phyloP scores from a whole-genome alignment of 2,888 invertebrate genomes.

The Acheta domesticus region DNA sequence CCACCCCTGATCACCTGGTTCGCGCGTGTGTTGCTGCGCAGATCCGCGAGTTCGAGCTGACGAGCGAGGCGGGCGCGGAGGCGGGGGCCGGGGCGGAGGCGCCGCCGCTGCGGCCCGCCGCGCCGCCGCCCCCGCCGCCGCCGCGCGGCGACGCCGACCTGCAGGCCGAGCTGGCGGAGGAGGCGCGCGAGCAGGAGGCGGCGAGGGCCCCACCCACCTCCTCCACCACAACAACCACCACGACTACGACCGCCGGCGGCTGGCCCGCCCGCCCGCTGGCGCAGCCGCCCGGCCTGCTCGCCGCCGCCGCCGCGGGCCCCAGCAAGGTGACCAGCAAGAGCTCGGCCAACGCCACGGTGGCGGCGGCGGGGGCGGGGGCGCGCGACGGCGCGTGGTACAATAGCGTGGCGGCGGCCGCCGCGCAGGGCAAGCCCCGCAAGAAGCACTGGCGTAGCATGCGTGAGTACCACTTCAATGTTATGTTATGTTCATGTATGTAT shows the following conservation, averaged over 20 bases:
- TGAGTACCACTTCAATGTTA: constrained; percentile 43
- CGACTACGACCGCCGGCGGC: constrained; percentile 34
- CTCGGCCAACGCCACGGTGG: constrained; percentile 33
- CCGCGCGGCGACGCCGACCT: constrained; percentile 37
- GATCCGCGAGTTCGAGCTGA: constrained; percentile 81
- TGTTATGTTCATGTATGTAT: neutral
- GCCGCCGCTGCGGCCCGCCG: constrained; percentile 46
- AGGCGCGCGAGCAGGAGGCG: constrained; percentile 53
- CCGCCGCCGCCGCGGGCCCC: constrained; percentile 20
- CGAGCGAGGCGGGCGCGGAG: constrained; percentile 75
- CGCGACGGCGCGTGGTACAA: constrained; percentile 62
- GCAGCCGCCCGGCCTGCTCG: constrained; percentile 43
- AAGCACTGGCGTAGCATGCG: constrained; percentile 50
- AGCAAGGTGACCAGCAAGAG: constrained; percentile 6
- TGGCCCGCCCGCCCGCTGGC: constrained; percentile 40
- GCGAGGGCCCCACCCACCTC: constrained; percentile 10
- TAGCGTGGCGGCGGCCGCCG: constrained; percentile 59
- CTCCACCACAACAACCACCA: constrained; percentile 33
- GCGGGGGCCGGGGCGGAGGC: constrained; percentile 75
- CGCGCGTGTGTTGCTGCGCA: constrained; percentile 44
- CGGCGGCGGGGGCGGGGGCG: constrained; percentile 55
- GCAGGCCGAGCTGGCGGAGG: constrained; percentile 73
- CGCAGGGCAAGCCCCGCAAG: constrained; percentile 47
- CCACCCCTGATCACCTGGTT: no score
- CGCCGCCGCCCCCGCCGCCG: neutral